Conservation (phyloP, 2,888 invertebrate genomes). For the Epirrita christyi region DNA sequence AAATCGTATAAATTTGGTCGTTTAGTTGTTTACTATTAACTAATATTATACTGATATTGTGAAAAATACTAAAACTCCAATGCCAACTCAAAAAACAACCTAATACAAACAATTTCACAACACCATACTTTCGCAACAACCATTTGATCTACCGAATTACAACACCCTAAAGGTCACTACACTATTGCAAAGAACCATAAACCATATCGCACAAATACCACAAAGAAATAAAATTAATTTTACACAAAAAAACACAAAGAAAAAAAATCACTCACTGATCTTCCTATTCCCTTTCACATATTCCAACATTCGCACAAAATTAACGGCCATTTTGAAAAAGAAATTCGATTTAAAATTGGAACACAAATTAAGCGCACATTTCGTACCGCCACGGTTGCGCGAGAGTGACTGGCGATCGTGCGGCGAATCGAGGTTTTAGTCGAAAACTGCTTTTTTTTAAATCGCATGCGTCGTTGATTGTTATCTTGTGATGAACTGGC, state of each 20-base stretch:
- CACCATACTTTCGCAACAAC: slow-evolving; percentile 16
- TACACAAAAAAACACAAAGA: slow-evolving; percentile 26
- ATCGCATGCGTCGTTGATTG: slow-evolving; percentile 12
- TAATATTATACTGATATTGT: too few relatives aligned
- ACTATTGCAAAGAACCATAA: slow-evolving; percentile 17
- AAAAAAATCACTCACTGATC: slow-evolving; percentile 59
- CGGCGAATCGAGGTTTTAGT: slow-evolving; percentile 45
- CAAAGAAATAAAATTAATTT: slow-evolving; percentile 20
- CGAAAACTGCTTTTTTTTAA: slow-evolving; percentile 45
- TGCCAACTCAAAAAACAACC: neutral
- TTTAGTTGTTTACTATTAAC: too few relatives aligned
- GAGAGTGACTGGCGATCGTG: slow-evolving; percentile 58
- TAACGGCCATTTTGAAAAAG: slow-evolving; percentile 53
- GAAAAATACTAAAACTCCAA: too few relatives aligned
- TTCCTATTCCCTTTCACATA: slow-evolving; percentile 53
- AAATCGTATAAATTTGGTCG: too few relatives aligned
- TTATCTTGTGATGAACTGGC: slow-evolving; percentile 10
- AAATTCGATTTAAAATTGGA: slow-evolving; percentile 39
- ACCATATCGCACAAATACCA: slow-evolving; percentile 8
- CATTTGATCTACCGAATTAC: slow-evolving; percentile 12
- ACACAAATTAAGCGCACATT: slow-evolving; percentile 49
- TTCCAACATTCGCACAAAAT: slow-evolving; percentile 55
- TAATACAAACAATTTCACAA: slow-evolving; percentile 3
- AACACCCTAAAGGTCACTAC: slow-evolving; percentile 26
- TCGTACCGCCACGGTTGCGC: slow-evolving; percentile 56